phyloP scores from a whole-genome alignment of 2,888 invertebrate species.

The Drosophila austrosaltans region DNA sequence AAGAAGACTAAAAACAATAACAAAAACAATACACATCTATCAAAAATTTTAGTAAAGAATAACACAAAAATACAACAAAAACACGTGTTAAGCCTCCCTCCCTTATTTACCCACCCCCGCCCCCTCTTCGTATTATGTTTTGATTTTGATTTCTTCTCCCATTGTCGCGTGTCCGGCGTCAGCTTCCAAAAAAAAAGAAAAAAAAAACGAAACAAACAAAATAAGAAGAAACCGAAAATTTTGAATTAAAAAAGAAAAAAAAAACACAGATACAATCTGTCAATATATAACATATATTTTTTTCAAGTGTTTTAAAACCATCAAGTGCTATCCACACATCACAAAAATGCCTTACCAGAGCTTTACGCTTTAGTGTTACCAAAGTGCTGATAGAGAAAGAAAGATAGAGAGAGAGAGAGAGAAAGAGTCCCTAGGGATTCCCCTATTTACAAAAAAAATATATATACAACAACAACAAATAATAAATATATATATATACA shows the following conservation, averaged over 20 bases:
- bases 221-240: conserved; percentile 19
- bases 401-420: conserved; percentile 35
- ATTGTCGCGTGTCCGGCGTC: conserved; percentile 17
- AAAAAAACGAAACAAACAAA: conserved; percentile 17
- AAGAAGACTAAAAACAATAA: conserved; percentile 13
- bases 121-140: conserved; percentile 9
- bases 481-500: not conserved
- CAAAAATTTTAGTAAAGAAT: not conserved
- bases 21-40: conserved; percentile 8
- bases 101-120: conserved; percentile 6
- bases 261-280: conserved; percentile 10
- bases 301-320: conserved; percentile 45
- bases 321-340: conserved; percentile 57
- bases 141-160: conserved; percentile 15
- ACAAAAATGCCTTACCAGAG: conserved; percentile 69
- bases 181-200: conserved; percentile 19
- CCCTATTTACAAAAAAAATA: conserved; percentile 17
- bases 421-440: conserved; percentile 31
- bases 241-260: not conserved
- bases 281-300: conserved; percentile 54
- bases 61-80: not conserved
- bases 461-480: conserved; percentile 14
- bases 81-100: conserved; percentile 11
- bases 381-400: conserved; percentile 53
- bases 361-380: conserved; percentile 71